Base-by-base conservation (phyloP, 2,113 vertebrate genomes). In the Pionites leucogaster region DNA sequence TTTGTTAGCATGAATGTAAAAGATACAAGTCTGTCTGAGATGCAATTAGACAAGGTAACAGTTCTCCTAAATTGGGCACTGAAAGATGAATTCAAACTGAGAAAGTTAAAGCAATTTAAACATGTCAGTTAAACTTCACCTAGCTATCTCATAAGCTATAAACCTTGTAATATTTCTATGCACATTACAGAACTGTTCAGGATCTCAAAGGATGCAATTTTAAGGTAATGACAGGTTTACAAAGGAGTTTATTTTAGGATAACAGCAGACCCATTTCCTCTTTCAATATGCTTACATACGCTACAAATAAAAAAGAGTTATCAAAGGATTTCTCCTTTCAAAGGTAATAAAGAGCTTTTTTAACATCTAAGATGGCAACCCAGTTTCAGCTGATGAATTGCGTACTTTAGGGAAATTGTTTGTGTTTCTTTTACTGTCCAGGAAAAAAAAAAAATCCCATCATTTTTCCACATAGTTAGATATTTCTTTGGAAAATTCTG, bases 181-280 rank as follows among this genome's bases (percentile, higher is more conserved):
- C 16, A 57, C 23, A 16, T 50, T 64, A 69, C 28, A 79, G 59
- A 95, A 60, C 49, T 82, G 55, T 28, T 82, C 53, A 76, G 55
- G 52, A 82, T 79, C 63, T 65, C 53, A 69, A 69, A 79, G 44
- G 64, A 96, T 69, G 53, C 42, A 87, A 95, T 88, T 90, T 91
- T 87, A 91, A 78, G 87, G 84, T 85, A 89, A 85, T 87, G 82
- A 95, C 65, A 95, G 63, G 84, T 95, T 91, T 94, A 94, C 28
- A 92, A 63, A 67, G 62, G 22, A 82, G 67, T 88, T 95, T 77
- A 80, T 91, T 96, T 94, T 91, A 70, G 76, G 55, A 55, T 90
- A 91, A 93, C 46, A 92, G 67, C 65, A 90, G 41, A 70, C 5
- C 15, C 23, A 79, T 49, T 92, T 95, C 86, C 65, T 89, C 63